Evolutionary conservation across 2,888 invertebrate species (phyloP).

Genomic region (Thecocarcelia acutangulata): DNA sequence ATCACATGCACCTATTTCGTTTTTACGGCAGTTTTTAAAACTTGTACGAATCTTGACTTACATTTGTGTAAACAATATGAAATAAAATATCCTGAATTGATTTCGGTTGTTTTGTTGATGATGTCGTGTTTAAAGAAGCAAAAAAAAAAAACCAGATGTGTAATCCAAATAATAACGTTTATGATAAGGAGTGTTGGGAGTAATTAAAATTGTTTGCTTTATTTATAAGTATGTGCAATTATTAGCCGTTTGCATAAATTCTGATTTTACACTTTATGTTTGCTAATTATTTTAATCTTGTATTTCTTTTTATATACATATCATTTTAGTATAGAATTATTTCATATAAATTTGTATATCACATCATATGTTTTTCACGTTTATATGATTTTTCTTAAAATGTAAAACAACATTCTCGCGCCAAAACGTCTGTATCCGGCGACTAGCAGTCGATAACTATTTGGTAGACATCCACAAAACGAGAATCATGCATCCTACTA

Average conservation of each 20-base stretch:
- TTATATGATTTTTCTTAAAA: constrained; percentile 61
- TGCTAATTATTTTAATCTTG: neutral
- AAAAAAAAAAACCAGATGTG: constrained; percentile 34
- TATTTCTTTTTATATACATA: constrained; percentile 14
- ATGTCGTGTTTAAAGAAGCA: constrained; percentile 16
- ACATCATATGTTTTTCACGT: constrained; percentile 62
- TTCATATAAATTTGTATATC: constrained; percentile 28
- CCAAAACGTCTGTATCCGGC: constrained; percentile 71
- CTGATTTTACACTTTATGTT: constrained; percentile 31
- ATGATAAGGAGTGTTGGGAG: constrained; percentile 8
- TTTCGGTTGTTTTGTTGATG: neutral
- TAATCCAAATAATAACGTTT: constrained; percentile 58
- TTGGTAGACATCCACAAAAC: constrained; percentile 69
- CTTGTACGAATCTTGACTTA: constrained; percentile 29
- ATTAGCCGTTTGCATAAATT: constrained; percentile 21
- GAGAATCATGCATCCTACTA: constrained; percentile 60
- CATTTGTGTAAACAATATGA: constrained; percentile 21
- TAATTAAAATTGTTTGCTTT: constrained; percentile 3
- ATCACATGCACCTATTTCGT: too few relatives aligned
- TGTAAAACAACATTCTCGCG: constrained; percentile 36
- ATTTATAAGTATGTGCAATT: neutral
- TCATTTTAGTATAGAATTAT: constrained; percentile 10
- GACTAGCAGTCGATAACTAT: constrained; percentile 74
- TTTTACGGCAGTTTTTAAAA: neutral
- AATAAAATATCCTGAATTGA: constrained; percentile 35